phyloP scores from a whole-genome alignment of 2,797 vertebrate species.

The Propithecus deckenii region DNA sequence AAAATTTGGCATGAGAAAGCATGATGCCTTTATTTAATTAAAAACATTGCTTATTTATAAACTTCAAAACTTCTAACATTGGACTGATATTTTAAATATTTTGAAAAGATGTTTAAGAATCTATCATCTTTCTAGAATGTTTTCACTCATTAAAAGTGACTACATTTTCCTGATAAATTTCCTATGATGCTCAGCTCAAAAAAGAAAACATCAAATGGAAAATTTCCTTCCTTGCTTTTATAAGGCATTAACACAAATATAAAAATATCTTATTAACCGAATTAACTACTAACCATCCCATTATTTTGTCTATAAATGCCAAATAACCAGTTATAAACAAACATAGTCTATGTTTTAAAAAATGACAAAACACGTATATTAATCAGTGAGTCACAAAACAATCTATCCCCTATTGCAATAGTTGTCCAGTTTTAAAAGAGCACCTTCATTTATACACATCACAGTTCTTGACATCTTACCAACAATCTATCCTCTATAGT shows the following conservation, averaged over 20 bases:
- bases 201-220: background rate
- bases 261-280: constrained; percentile 6
- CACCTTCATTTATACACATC: background rate
- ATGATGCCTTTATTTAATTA: background rate
- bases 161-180: constrained; percentile 15
- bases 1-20: background rate
- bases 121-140: background rate
- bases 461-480: background rate
- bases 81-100: background rate
- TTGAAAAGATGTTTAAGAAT: background rate
- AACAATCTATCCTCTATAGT: background rate
- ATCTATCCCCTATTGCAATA: no score
- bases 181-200: background rate
- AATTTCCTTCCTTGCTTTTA: background rate
- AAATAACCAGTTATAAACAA: constrained; percentile 7
- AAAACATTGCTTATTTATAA: background rate
- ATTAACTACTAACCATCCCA: background rate
- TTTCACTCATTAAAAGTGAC: background rate
- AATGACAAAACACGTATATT: background rate
- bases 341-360: background rate
- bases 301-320: constrained; percentile 22
- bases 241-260: background rate
- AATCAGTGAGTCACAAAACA: background rate
- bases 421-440: background rate
- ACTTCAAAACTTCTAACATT: background rate